These are phyloP conservation scores for Tromatobia lineatoria DNA, from an alignment of 2,888 invertebrate species.

Conservation along the genomic window DNA sequence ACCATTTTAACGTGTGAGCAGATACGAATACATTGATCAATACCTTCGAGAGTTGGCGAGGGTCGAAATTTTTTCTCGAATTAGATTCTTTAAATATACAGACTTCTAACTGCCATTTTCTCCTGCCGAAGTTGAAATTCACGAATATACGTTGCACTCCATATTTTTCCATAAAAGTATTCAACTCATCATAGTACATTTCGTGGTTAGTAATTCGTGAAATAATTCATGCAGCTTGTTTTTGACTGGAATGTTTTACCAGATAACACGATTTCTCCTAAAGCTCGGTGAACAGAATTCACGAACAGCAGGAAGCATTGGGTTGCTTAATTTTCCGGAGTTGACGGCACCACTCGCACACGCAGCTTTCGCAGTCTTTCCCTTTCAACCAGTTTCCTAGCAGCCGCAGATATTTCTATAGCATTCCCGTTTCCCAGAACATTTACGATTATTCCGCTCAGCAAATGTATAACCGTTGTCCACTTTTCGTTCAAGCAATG, in stretches of 20 bases:
- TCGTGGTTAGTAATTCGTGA: background rate
- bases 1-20: too few relatives aligned
- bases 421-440: background rate
- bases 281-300: background rate
- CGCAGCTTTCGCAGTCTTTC: background rate
- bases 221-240: background rate
- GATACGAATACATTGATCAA: too few relatives aligned
- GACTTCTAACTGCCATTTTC: too few relatives aligned
- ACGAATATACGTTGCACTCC: background rate
- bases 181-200: background rate
- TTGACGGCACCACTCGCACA: background rate
- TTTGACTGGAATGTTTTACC: background rate
- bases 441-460: slow-evolving; percentile 12
- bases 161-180: background rate
- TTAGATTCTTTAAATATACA: background rate
- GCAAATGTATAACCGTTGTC: background rate
- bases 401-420: background rate
- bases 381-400: background rate
- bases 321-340: slow-evolving; percentile 11
- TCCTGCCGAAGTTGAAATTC: background rate
- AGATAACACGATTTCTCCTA: background rate
- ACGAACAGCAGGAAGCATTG: background rate
- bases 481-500: background rate
- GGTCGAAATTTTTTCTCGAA: background rate
- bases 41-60: too few relatives aligned